Percentiles rank a stretch among this genome's conserved stretches.
Evolutionary conservation across 2,888 invertebrate genomes (phyloP).

Genomic region (Proisotoma minuta): DNA sequence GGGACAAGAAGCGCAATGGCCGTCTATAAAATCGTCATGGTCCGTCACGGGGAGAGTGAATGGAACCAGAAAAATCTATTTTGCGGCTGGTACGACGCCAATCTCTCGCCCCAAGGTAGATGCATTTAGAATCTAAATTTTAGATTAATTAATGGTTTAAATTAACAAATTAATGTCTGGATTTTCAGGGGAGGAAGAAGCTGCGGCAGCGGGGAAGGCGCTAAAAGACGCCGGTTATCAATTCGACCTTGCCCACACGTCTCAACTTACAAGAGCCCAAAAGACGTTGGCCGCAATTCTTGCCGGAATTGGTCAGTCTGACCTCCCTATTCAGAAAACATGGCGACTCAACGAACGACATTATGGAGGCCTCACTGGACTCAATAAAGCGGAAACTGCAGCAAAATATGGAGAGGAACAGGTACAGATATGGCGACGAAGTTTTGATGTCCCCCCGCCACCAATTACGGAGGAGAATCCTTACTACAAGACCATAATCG

Average conservation of each 20-base stretch:
- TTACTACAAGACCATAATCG: constrained; percentile 69
- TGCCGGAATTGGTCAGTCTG: constrained; percentile 62
- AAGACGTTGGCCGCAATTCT: constrained; percentile 67
- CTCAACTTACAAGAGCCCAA: constrained; percentile 71
- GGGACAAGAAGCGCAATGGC: constrained; percentile 27
- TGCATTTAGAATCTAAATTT: no score
- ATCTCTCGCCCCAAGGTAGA: constrained; percentile 65
- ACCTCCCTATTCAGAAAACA: constrained; percentile 64
- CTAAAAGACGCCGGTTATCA: constrained; percentile 64
- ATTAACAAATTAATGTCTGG: no score
- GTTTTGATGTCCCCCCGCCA: constrained; percentile 76
- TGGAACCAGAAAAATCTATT: constrained; percentile 70
- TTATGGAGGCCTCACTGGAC: constrained; percentile 78
- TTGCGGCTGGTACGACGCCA: constrained; percentile 70
- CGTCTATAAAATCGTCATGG: constrained; percentile 60
- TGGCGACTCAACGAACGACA: constrained; percentile 86
- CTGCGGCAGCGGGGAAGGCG: constrained; percentile 66
- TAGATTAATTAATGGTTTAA: no score
- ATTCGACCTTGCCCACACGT: constrained; percentile 77
- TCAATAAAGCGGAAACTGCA: constrained; percentile 79
- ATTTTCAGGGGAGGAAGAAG: constrained; percentile 62
- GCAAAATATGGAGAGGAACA: constrained; percentile 79
- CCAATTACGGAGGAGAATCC: constrained; percentile 70
- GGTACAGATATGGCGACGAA: constrained; percentile 82
- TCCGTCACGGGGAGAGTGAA: constrained; percentile 70